Evolutionary conservation across 2,113 vertebrate species (phyloP).

Genomic region (Hemichromis elongatus): DNA sequence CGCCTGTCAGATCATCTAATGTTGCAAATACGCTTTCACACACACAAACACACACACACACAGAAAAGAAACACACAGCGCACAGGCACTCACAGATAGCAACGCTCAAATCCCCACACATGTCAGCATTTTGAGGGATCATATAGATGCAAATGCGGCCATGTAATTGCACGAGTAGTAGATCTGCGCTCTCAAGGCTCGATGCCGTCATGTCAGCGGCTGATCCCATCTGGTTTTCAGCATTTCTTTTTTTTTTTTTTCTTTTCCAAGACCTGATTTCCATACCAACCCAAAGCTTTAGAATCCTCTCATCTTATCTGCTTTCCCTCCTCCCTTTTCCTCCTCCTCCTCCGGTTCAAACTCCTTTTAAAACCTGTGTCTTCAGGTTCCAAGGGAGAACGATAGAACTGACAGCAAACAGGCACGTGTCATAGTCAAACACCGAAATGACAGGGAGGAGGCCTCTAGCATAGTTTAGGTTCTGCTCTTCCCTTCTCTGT

Average conservation of each 20-base stretch:
- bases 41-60: not conserved
- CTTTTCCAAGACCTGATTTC: conserved; percentile 47
- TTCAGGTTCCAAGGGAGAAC: conserved; percentile 31
- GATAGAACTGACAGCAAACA: conserved; percentile 46
- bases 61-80: not conserved
- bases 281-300: conserved; percentile 52
- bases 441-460: conserved; percentile 30
- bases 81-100: conserved; percentile 7
- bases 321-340: not conserved
- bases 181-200: conserved; percentile 36
- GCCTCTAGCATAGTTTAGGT: conserved; percentile 1
- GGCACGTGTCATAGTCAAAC: conserved; percentile 32
- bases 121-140: conserved; percentile 64
- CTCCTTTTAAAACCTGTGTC: conserved; percentile 18
- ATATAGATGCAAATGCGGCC: conserved; percentile 67
- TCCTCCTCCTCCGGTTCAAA: not conserved
- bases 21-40: conserved; percentile 2
- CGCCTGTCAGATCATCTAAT: conserved; percentile 45
- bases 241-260: not conserved
- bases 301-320: conserved; percentile 48
- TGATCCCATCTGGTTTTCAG: conserved; percentile 56
- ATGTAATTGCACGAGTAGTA: conserved; percentile 55
- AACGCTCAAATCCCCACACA: conserved; percentile 29
- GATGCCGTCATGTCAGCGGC: conserved; percentile 52
- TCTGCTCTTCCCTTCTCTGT: not conserved